Evolutionary conservation across 2,797 vertebrate species (phyloP).

Genomic region (Acomys russatus): DNA sequence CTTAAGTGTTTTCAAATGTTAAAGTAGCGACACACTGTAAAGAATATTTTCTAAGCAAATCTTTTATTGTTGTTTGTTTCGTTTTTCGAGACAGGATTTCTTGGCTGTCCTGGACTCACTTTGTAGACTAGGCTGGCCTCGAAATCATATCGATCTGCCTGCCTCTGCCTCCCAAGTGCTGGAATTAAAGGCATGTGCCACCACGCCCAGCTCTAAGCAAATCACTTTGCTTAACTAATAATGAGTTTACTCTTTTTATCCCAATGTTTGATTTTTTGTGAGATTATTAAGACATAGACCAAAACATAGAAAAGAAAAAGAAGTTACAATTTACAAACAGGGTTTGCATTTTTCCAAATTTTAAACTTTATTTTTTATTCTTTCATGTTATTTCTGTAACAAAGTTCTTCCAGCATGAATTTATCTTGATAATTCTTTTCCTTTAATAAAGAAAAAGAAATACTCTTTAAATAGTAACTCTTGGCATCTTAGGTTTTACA

Average conservation of each 20-base stretch:
- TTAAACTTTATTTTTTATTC: neutral
- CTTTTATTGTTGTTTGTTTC: no score
- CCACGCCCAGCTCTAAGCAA: no score
- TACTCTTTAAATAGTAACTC: neutral
- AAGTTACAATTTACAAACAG: slow-evolving; percentile 8
- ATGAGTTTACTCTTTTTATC: neutral
- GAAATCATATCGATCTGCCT: no score
- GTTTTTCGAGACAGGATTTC: no score
- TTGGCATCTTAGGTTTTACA: neutral
- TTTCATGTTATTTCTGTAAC: slow-evolving; percentile 1
- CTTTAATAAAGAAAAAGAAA: neutral
- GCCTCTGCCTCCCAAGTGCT: no score
- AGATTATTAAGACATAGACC: slow-evolving; percentile 3
- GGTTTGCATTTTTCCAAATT: neutral
- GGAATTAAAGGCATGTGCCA: no score
- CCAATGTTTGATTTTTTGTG: slow-evolving; percentile 40
- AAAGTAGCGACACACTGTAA: neutral
- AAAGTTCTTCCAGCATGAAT: slow-evolving; percentile 8
- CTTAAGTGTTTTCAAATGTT: slow-evolving; percentile 41
- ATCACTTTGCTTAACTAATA: neutral
- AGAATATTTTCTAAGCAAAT: neutral
- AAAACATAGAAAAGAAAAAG: neutral
- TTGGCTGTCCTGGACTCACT: no score
- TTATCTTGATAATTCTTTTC: neutral
- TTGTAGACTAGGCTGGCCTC: no score